phyloP scores from a whole-genome alignment of 2,888 invertebrate genomes.

The Julus scanicus region DNA sequence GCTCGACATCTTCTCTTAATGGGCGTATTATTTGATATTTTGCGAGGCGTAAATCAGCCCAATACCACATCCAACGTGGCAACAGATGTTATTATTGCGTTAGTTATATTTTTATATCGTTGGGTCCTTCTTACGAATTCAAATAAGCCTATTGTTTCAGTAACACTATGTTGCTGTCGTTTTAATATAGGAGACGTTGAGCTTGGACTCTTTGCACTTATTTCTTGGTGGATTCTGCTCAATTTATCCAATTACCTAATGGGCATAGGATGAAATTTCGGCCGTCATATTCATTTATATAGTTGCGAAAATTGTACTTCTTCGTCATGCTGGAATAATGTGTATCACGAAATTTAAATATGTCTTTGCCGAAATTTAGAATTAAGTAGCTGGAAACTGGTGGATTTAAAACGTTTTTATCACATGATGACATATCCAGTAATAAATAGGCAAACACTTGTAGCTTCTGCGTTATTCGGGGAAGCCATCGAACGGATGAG shows the following conservation, averaged over 20 bases:
- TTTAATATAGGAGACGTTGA: neutral
- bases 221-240: neutral
- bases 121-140: neutral
- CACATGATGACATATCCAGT: too few species aligned
- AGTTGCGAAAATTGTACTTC: neutral
- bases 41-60: constrained; percentile 8
- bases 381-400: too few species aligned
- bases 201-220: neutral
- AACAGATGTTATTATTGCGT: constrained; percentile 39
- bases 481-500: too few species aligned
- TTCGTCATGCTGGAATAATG: neutral
- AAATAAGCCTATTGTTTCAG: neutral
- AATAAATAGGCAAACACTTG: neutral
- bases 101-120: neutral
- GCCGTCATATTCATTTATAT: neutral
- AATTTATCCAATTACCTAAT: neutral
- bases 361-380: too few species aligned
- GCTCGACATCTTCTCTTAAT: constrained; percentile 34
- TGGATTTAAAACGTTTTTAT: too few species aligned
- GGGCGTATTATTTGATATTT: constrained; percentile 5
- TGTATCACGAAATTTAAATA: too few species aligned
- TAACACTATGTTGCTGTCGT: neutral
- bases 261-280: neutral
- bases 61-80: neutral
- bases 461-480: neutral